Conservation (phyloP, 2,888 invertebrate species). For the Metacarcinus magister region DNA sequence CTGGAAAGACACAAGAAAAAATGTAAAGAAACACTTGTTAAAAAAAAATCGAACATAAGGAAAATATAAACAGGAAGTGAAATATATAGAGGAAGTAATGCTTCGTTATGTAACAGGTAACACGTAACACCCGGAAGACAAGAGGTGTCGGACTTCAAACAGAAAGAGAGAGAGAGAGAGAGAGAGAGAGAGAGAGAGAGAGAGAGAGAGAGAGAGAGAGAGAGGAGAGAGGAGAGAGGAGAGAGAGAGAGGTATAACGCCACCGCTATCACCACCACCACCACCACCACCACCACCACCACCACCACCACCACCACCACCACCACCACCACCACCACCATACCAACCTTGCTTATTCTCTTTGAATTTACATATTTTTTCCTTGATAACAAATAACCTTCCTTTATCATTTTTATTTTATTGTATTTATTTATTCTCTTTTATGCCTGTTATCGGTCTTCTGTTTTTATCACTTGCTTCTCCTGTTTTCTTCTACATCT, state of each 20-base stretch:
- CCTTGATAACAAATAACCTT: background rate
- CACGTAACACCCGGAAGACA: background rate
- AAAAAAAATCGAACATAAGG: background rate
- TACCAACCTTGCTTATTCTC: too few relatives aligned
- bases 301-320: slow-evolving; percentile 7
- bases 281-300: background rate
- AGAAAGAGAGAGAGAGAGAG: background rate
- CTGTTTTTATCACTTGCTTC: background rate
- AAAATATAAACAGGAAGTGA: background rate
- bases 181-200: too few relatives aligned
- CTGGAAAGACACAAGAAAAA: background rate
- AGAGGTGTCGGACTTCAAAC: background rate
- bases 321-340: background rate
- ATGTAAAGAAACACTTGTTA: background rate
- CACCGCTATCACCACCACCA: background rate
- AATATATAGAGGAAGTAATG: background rate
- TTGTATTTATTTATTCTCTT: too few relatives aligned
- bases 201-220: too few relatives aligned
- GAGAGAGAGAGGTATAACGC: background rate
- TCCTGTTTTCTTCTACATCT: background rate
- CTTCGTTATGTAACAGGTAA: background rate
- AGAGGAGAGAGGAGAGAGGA: too few relatives aligned
- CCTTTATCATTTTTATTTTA: background rate
- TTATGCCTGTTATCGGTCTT: too few relatives aligned
- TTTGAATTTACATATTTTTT: too few relatives aligned